phyloP scores from a whole-genome alignment of 2,113 vertebrate species.

The Ptyas mucosa region DNA sequence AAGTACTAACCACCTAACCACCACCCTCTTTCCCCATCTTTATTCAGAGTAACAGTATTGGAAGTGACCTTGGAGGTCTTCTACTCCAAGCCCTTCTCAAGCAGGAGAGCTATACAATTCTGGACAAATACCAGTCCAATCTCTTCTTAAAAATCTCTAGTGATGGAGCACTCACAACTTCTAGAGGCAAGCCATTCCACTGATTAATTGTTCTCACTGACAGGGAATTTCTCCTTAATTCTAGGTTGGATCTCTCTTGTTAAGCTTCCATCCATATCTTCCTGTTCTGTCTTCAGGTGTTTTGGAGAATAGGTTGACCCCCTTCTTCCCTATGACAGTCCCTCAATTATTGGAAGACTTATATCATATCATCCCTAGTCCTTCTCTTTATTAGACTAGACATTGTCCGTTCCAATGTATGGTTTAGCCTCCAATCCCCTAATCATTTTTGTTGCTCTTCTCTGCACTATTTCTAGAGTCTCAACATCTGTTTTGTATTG shows the following conservation, averaged over 20 bases:
- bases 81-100: neutral
- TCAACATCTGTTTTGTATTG: neutral
- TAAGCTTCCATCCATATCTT: neutral
- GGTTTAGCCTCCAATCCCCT: neutral
- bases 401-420: neutral
- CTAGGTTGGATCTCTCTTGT: neutral
- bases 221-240: neutral
- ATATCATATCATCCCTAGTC: neutral
- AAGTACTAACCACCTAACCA: neutral
- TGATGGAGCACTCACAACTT: neutral
- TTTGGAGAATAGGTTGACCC: neutral
- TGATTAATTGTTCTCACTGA: neutral
- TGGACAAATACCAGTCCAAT: neutral
- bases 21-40: neutral
- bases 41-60: neutral
- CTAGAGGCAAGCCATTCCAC: neutral
- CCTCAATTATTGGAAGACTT: neutral
- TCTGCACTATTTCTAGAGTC: neutral
- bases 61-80: neutral
- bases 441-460: neutral
- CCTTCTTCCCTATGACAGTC: neutral
- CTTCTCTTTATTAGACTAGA: neutral
- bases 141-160: neutral
- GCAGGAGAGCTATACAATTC: neutral
- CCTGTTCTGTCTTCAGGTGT: neutral